A percentile compares a stretch with the other conserved stretches of the same genome.
These are phyloP conservation scores for Scarus forsteni DNA, from an alignment of 2,797 vertebrate species.

Conservation along the genomic window DNA sequence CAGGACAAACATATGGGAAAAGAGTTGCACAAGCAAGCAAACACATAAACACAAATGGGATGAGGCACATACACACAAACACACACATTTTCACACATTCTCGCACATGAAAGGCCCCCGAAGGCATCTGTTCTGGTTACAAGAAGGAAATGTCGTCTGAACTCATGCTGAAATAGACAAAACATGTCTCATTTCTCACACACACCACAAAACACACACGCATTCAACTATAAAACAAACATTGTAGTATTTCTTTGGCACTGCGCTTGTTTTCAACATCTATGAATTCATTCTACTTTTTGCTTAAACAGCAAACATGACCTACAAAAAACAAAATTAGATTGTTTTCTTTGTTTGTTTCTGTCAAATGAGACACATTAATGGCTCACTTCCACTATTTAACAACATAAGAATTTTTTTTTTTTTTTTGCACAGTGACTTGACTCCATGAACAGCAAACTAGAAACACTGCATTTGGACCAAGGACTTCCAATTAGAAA, in stretches of 20 bases:
- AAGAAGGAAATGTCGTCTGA: constrained; percentile 86
- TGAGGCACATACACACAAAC: constrained; percentile 18
- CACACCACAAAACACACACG: constrained; percentile 29
- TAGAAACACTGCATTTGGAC: too few species aligned
- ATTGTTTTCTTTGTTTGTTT: too few species aligned
- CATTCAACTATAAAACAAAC: constrained; percentile 40
- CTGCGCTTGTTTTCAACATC: background rate
- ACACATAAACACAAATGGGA: constrained; percentile 53
- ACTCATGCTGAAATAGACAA: constrained; percentile 86
- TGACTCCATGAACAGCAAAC: too few species aligned
- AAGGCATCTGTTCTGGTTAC: constrained; percentile 85
- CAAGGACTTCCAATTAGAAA: too few species aligned
- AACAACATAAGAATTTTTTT: too few species aligned
- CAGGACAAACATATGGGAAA: constrained; percentile 62
- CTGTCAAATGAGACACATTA: too few species aligned
- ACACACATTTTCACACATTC: constrained; percentile 73
- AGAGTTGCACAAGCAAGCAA: constrained; percentile 57
- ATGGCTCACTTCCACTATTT: too few species aligned
- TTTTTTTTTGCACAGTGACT: too few species aligned
- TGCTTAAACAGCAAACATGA: background rate
- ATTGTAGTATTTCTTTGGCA: constrained; percentile 9
- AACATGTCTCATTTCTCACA: constrained; percentile 83
- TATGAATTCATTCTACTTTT: constrained; percentile 8
- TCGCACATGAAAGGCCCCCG: constrained; percentile 83
- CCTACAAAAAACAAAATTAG: too few species aligned